These are phyloP conservation scores for Stenodera caucasica DNA, from an alignment of 2,888 invertebrate species.

Conservation along the genomic window DNA sequence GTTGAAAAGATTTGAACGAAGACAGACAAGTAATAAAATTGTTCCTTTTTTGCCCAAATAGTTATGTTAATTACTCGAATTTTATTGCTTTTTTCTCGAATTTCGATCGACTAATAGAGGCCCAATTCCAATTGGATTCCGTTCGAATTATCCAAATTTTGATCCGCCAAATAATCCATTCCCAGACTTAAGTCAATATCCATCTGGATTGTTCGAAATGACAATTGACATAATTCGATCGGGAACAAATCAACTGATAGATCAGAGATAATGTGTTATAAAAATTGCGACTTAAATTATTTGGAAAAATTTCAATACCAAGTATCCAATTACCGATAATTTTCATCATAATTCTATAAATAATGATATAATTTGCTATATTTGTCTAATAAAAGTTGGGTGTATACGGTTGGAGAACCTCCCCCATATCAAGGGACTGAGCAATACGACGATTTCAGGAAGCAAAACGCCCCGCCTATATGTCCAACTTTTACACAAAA, in stretches of 20 bases:
- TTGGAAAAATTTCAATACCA: background rate
- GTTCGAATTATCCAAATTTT: too few species aligned
- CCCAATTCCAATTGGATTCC: too few species aligned
- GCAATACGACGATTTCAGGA: slow-evolving; percentile 29
- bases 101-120: too few species aligned
- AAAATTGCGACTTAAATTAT: too few species aligned
- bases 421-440: slow-evolving; percentile 34
- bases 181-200: too few species aligned
- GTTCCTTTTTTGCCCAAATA: background rate
- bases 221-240: too few species aligned
- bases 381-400: slow-evolving; percentile 24
- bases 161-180: too few species aligned
- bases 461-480: slow-evolving; percentile 34
- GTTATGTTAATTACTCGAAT: background rate
- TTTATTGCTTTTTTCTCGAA: too few species aligned
- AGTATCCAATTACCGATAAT: background rate
- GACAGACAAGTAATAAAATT: background rate
- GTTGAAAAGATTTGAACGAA: background rate
- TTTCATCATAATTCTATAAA: background rate
- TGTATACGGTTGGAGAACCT: slow-evolving; percentile 34
- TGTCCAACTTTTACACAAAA: slow-evolving; percentile 35
- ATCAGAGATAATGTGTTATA: too few species aligned
- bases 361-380: slow-evolving; percentile 10
- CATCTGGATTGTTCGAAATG: too few species aligned
- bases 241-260: too few species aligned